Base-by-base conservation (phyloP, 2,797 vertebrate genomes). In the Sarcoramphus papa region DNA sequence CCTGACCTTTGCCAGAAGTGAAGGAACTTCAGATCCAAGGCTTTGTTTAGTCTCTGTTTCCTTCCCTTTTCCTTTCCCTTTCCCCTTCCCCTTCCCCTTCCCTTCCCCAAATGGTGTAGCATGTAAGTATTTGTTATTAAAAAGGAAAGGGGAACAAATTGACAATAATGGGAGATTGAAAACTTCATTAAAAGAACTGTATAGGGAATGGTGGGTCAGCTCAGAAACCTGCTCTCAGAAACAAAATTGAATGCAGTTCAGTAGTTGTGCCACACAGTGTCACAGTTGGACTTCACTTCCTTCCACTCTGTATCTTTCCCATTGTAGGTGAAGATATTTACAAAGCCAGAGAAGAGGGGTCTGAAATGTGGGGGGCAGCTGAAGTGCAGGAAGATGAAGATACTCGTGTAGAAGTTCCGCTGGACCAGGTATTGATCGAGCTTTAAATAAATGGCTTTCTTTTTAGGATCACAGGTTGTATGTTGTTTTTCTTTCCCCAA, bases 301-400 rank as follows among this genome's bases (percentile, higher is more conserved):
- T 95, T 90, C 43, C 51, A 33, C 76, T 76, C 59, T 88, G 35
- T 73, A 1, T 95, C 85, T 93, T 94, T 88, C 88, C 41, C 22
- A 7, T 72, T 89, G 75, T 50, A 98, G 97, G 98, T 96, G 97
- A 98, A 92, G 97, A 97, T 92, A 94, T 98, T 97, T 98, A 98
- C 97, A 98, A 98, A 98, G 96, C 97, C 80, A 95, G 96, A 31
- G 96, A 97, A 78, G 97, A 98, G 37, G 92, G 72, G 35, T 93
- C 94, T 91, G 98, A 98, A 95, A 96, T 88, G 12, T 88, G 96
- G 82, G 98, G 98, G 33, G 98, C 98, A 92, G 93, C 88, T 62
- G 98, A 98, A 95, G 95, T 96, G 64, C 98, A 98, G 85, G 98
- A 98, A 97, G 98, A 98, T 95, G 98, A 98, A 97, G 98, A 98